These are phyloP conservation scores for Drosophila sp. DNA, from an alignment of 1,140 invertebrate genomes.

Conservation along the genomic window DNA sequence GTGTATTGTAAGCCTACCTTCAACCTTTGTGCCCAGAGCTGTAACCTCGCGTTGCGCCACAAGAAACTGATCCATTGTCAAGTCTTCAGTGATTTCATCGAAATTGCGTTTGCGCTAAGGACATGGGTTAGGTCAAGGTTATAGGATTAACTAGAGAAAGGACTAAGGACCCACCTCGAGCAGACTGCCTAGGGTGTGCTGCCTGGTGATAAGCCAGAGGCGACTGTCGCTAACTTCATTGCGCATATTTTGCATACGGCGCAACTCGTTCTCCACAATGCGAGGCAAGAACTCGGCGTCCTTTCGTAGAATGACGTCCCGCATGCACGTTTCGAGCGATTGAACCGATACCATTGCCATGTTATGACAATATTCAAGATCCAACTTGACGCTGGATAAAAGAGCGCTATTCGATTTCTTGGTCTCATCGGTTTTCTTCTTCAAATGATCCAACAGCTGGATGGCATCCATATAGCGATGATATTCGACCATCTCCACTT, in stretches of 20 bases:
- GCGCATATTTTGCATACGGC: constrained; percentile 25
- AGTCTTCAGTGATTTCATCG: constrained; percentile 32
- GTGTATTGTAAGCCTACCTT: constrained; percentile 25
- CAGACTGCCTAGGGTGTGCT: constrained; percentile 40
- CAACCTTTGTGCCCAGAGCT: constrained; percentile 9
- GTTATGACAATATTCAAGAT: neutral
- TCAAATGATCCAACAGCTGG: constrained; percentile 10
- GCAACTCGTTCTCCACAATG: constrained; percentile 27
- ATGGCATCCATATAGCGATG: constrained; percentile 7
- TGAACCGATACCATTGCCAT: neutral
- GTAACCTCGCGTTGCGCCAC: constrained; percentile 26
- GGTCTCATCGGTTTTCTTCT: neutral
- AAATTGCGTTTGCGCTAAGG: constrained; percentile 38
- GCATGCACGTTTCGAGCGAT: constrained; percentile 5
- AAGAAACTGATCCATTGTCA: constrained; percentile 50
- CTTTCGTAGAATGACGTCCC: constrained; percentile 11
- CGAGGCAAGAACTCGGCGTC: constrained; percentile 18
- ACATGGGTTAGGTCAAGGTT: too few relatives aligned
- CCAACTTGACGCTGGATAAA: constrained; percentile 15
- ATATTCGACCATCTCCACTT: neutral
- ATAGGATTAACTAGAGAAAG: neutral
- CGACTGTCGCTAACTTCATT: constrained; percentile 48
- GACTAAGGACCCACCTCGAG: constrained; percentile 35
- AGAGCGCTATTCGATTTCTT: neutral
- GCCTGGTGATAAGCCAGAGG: constrained; percentile 18